Conservation (phyloP, 2,113 vertebrate genomes). For the Scatophagus argus region DNA sequence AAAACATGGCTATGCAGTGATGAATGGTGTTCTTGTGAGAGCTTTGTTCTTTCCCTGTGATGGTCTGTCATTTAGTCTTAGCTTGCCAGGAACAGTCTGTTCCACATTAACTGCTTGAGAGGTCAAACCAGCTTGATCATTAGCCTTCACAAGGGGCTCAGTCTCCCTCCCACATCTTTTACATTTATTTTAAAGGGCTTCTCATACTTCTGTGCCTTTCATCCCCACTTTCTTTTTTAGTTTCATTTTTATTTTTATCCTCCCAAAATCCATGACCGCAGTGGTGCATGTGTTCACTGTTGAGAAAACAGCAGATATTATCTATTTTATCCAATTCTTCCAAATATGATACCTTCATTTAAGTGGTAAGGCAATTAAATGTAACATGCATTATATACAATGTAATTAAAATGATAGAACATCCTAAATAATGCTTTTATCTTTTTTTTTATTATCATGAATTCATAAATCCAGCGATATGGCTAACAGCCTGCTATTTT, state of each 20-base stretch:
- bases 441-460: constrained; percentile 30
- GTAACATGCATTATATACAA: constrained; percentile 26
- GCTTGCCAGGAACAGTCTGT: constrained; percentile 72
- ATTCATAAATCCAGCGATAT: constrained; percentile 58
- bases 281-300: not conserved
- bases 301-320: no score
- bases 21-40: constrained; percentile 39
- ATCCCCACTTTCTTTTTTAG: not conserved
- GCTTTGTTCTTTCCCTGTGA: constrained; percentile 65
- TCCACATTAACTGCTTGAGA: constrained; percentile 72
- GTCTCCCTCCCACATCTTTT: constrained; percentile 31
- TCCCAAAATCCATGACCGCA: not conserved
- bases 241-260: not conserved
- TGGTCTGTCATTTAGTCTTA: constrained; percentile 70
- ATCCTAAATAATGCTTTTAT: constrained; percentile 38
- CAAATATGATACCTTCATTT: not conserved
- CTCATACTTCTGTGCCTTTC: constrained; percentile 3
- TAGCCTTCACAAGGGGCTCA: constrained; percentile 56
- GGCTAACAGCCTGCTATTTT: constrained; percentile 54
- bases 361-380: constrained; percentile 5
- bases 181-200: constrained; percentile 28
- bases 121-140: constrained; percentile 78
- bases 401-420: constrained; percentile 48
- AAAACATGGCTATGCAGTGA: constrained; percentile 6
- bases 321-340: not conserved